phyloP scores from a whole-genome alignment of 30 jellyfish, hydroid and myxozoan species.

The Phacellophora camtschatica region DNA sequence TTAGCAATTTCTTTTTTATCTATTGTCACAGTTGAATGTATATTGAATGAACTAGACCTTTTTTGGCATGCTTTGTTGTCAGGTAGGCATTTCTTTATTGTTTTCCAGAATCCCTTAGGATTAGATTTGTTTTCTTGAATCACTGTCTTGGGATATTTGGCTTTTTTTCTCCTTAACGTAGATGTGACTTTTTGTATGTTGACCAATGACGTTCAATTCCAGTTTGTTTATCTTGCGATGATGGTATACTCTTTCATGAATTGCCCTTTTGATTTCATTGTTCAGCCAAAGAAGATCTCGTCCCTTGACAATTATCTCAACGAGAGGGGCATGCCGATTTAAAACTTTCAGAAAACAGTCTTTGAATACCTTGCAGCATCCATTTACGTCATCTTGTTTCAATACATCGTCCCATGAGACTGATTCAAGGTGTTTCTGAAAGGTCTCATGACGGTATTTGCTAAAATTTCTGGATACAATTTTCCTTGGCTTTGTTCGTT shows the following conservation, averaged over 20 bases:
- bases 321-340: conserved; percentile 45
- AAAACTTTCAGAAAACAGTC: conserved; percentile 25
- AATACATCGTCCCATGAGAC: conserved; percentile 41
- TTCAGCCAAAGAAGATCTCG: conserved; percentile 39
- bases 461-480: conserved; percentile 44
- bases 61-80: conserved; percentile 11
- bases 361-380: conserved; percentile 44
- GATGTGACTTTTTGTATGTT: conserved; percentile 27
- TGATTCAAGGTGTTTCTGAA: conserved; percentile 52
- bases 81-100: conserved; percentile 51
- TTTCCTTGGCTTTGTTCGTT: conserved; percentile 45
- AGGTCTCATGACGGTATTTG: conserved; percentile 47
- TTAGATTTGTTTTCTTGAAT: conserved; percentile 18
- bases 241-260: conserved; percentile 31
- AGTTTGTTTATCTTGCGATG: conserved; percentile 30
- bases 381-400: conserved; percentile 27
- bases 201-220: conserved; percentile 15
- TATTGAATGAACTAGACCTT: conserved; percentile 15
- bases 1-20: conserved; percentile 33
- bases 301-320: conserved; percentile 31
- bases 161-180: conserved; percentile 23
- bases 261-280: conserved; percentile 21
- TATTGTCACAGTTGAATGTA: conserved; percentile 32
- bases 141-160: conserved; percentile 9
- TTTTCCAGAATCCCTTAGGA: conserved; percentile 61